Evolutionary conservation across 2,888 invertebrate genomes (phyloP).

Genomic region (Graphium colonna): DNA sequence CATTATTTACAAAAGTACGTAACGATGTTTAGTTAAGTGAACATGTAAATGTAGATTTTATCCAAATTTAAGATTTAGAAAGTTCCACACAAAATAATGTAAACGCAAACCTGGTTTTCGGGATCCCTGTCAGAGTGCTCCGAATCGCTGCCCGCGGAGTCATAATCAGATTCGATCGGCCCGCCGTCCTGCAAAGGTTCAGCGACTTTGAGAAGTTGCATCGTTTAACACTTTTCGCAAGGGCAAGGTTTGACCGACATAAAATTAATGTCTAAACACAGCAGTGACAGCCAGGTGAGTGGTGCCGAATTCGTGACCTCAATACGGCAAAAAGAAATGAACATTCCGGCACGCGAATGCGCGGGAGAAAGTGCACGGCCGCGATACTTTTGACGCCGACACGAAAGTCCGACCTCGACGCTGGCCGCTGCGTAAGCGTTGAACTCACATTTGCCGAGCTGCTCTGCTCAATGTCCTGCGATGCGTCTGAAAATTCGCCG

Average conservation of each 20-base stretch:
- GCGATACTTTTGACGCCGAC: slow-evolving; percentile 67
- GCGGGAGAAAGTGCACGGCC: slow-evolving; percentile 68
- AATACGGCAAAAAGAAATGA: slow-evolving; percentile 73
- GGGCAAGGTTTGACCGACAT: slow-evolving; percentile 46
- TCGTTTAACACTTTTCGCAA: slow-evolving; percentile 33
- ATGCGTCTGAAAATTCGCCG: slow-evolving; percentile 73
- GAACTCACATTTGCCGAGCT: slow-evolving; percentile 70
- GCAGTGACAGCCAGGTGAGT: slow-evolving; percentile 56
- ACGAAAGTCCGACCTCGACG: slow-evolving; percentile 57
- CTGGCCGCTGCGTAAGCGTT: slow-evolving; percentile 33
- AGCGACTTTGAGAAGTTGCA: slow-evolving; percentile 69
- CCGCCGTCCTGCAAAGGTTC: slow-evolving; percentile 68
- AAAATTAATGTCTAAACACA: slow-evolving; percentile 50
- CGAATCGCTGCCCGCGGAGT: slow-evolving; percentile 72
- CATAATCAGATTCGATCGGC: slow-evolving; percentile 70
- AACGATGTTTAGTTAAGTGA: too few species aligned
- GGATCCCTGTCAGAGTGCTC: slow-evolving; percentile 84
- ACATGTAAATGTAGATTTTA: too few species aligned
- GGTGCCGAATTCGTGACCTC: slow-evolving; percentile 70
- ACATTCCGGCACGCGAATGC: slow-evolving; percentile 70
- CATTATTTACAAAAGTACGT: too few species aligned
- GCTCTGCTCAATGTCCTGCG: slow-evolving; percentile 69
- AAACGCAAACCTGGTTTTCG: slow-evolving; percentile 82
- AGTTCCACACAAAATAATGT: not conserved
- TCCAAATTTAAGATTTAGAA: too few species aligned